phyloP scores from a whole-genome alignment of 2,113 vertebrate species.

The Bufo bufo region DNA sequence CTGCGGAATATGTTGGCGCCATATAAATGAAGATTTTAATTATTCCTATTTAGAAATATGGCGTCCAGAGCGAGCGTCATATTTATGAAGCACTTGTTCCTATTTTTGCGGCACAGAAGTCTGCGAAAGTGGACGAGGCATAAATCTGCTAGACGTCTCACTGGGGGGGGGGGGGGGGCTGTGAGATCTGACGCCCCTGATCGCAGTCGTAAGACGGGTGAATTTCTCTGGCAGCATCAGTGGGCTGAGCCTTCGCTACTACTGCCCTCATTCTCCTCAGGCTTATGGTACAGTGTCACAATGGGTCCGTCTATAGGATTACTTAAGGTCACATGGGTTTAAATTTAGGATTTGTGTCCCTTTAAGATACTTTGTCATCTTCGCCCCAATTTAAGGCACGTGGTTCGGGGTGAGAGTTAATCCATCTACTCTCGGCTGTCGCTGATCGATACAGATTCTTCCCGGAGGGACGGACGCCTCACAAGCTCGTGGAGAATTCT shows the following conservation, averaged over 20 bases:
- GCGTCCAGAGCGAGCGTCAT: too few relatives aligned
- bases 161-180: too few relatives aligned
- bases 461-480: conserved; percentile 1
- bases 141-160: too few relatives aligned
- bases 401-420: conserved; percentile 1
- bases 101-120: too few relatives aligned
- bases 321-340: not conserved
- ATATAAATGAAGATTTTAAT: too few relatives aligned
- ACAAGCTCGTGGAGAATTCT: not conserved
- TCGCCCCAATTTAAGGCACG: not conserved
- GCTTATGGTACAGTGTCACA: not conserved
- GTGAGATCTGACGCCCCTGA: too few relatives aligned
- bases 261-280: not conserved
- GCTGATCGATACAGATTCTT: conserved; percentile 38
- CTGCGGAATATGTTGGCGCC: too few relatives aligned
- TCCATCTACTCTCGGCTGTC: not conserved
- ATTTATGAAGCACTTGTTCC: too few relatives aligned
- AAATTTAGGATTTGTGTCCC: not conserved
- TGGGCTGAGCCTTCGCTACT: not conserved
- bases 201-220: too few relatives aligned
- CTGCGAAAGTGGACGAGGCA: too few relatives aligned
- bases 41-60: too few relatives aligned
- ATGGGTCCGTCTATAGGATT: not conserved
- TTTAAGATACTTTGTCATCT: conserved; percentile 12
- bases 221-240: too few relatives aligned